A percentile compares a stretch with the other conserved stretches of the same genome.
Conservation (phyloP, 2,797 vertebrate species). For the Todus mexicanus region DNA sequence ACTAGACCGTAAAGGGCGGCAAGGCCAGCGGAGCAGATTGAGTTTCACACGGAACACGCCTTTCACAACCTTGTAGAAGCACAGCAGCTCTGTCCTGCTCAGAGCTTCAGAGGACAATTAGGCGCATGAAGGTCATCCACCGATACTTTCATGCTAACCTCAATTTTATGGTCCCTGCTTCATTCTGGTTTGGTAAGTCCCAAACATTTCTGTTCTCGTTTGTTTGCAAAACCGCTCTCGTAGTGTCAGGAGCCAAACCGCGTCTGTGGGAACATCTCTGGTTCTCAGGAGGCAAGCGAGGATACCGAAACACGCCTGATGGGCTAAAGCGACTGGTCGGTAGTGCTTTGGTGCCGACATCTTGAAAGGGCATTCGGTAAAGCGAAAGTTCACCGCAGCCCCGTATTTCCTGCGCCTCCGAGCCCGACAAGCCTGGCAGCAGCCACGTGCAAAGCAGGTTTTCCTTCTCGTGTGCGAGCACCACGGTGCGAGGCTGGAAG, state of each 20-base stretch:
- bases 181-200: constrained; percentile 62
- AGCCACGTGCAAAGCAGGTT: background rate
- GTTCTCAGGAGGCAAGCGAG: background rate
- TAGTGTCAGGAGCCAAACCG: background rate
- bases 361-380: background rate
- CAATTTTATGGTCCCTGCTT: constrained; percentile 1
- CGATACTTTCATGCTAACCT: background rate
- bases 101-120: background rate
- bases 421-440: background rate
- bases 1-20: background rate
- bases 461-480: background rate
- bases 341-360: background rate
- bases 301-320: background rate
- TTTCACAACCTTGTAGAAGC: background rate
- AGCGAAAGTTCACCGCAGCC: background rate
- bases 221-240: background rate
- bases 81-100: background rate
- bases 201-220: constrained; percentile 58
- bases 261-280: background rate
- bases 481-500: background rate
- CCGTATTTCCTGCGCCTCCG: background rate
- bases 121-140: background rate
- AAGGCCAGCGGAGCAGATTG: background rate
- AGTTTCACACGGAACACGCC: constrained; percentile 34
- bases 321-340: background rate